Evolutionary conservation across 2,888 invertebrate genomes (phyloP), one percentile per base, ranked within the genome.

Genomic region (Encarsia formosa): DNA sequence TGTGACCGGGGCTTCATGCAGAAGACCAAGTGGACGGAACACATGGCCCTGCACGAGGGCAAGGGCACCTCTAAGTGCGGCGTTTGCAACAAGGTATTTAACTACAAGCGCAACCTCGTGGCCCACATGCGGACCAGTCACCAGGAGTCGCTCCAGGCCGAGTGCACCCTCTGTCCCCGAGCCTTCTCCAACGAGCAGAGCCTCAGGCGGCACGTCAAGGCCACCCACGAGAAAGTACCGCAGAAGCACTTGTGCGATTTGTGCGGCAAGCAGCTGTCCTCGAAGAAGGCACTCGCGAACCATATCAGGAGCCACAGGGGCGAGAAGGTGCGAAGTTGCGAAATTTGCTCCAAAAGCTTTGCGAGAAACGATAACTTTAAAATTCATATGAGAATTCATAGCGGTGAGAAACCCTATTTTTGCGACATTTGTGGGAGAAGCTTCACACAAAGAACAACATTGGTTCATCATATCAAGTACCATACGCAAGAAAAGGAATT

Each of bases 351-450:
- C 43, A 73, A 74, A 40, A 69, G 69, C 20, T 74, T 74, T 53
- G 67, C 72, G 3, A 71, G 71, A 57, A 63, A 69, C 34, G 71
- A 72, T 47, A 73, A 74, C 54, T 68, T 73, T 44, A 67, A 68
- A 18, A 71, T 73, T 9, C 74, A 74, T 63, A 70, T 70, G 52
- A 66, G 74, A 24, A 69, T 74, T 20, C 77, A 77, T 55, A 76
- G 76, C 0, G 77, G 77, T 3, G 76, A 76, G 54, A 68, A 75
- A 22, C 77, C 77, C 0, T 77, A 76, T 55, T 62, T 72, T 5
- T 77, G 77, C 57, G 71, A 75, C 6, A 67, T 70, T 64, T 75
- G 74, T 50, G 70, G 69, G 24, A 73, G 73, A 56, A 69, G 69
- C 3, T 75, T 75, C 43, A 68, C 71, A 4, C 74, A 74, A 57